Percentiles rank a stretch among this genome's conserved stretches.
phyloP scores from a whole-genome alignment of 64 coral and sea anemone genomes.

The Stylophora pistillata region DNA sequence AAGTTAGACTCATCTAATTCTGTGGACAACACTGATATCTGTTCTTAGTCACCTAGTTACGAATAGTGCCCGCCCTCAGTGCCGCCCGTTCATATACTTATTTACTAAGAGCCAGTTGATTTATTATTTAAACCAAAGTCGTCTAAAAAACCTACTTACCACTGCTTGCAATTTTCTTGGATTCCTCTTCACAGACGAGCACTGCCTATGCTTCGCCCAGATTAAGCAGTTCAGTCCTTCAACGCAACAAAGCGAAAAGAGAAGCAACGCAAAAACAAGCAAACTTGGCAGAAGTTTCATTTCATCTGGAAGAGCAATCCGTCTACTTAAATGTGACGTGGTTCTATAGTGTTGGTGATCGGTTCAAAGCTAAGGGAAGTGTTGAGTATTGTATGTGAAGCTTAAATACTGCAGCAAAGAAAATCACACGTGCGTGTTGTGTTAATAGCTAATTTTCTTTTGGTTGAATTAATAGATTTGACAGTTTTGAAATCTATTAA shows the following conservation, averaged over 20 bases:
- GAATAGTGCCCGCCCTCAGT: too few species aligned
- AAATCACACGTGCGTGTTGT: not conserved
- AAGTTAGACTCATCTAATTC: too few species aligned
- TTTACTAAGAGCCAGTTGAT: too few species aligned
- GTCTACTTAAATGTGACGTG: too few species aligned
- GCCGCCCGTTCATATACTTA: too few species aligned
- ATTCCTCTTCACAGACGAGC: not conserved
- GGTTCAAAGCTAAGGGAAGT: too few species aligned
- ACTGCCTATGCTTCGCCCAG: not conserved
- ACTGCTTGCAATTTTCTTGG: not conserved
- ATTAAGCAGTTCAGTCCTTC: not conserved
- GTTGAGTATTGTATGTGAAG: not conserved
- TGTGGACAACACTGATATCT: too few species aligned
- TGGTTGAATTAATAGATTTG: not conserved
- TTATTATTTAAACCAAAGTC: not conserved
- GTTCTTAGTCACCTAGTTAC: too few species aligned
- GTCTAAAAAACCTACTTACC: not conserved
- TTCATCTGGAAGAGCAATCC: not conserved
- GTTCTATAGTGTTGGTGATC: too few species aligned
- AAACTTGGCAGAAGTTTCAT: not conserved
- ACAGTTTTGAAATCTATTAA: not conserved
- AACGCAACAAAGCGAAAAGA: not conserved
- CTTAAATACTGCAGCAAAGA: not conserved
- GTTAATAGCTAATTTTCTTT: not conserved
- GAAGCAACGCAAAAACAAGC: not conserved